Evolutionary conservation across 1,140 invertebrate species (phyloP).

Genomic region (Apis mellifera): Amel_HAv3.1 CM009931.2:22866501-22867000

Average conservation of each 20-base stretch:
- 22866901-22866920: neutral
- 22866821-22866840: neutral
- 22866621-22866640: too few species aligned
- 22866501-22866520: neutral
- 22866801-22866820: neutral
- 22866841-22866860: slow-evolving; percentile 6
- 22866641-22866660: too few species aligned
- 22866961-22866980: slow-evolving; percentile 71
- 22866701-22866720: neutral
- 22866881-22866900: slow-evolving; percentile 31
- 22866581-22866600: too few species aligned
- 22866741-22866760: neutral
- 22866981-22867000: slow-evolving; percentile 72
- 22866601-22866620: too few species aligned
- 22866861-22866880: neutral
- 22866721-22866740: neutral
- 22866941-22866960: slow-evolving; percentile 22
- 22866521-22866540: neutral
- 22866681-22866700: neutral
- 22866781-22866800: neutral
- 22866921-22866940: slow-evolving; percentile 26
- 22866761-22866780: neutral
- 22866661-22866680: too few species aligned
- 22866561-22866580: too few species aligned
- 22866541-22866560: neutral